A percentile compares a stretch with the other conserved stretches of the same genome.
These are phyloP conservation scores for Elgaria multicarinata DNA, from an alignment of 2,113 vertebrate genomes.

Conservation along the genomic window DNA sequence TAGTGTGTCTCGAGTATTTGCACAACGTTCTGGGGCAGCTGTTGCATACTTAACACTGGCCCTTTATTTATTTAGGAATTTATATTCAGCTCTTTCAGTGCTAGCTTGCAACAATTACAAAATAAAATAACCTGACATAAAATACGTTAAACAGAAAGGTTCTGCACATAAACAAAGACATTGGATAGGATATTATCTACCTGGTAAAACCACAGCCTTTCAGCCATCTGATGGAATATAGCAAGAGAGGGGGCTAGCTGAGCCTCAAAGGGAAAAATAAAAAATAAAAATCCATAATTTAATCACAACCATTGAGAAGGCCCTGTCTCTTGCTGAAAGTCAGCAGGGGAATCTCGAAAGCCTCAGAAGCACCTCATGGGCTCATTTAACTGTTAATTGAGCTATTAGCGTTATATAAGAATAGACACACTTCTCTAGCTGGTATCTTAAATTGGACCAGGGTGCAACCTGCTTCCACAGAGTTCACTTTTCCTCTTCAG, in stretches of 20 bases:
- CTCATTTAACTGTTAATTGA: background rate
- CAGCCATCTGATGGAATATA: background rate
- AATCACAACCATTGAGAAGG: background rate
- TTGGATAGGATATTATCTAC: background rate
- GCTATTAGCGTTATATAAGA: background rate
- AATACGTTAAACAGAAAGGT: too few species aligned
- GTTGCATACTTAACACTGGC: background rate
- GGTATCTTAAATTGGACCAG: background rate
- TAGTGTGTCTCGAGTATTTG: background rate
- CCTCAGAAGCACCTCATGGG: background rate
- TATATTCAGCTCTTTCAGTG: background rate
- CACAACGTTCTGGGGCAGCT: background rate
- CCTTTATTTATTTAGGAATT: background rate
- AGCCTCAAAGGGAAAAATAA: background rate
- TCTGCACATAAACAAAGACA: too few species aligned
- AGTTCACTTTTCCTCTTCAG: background rate
- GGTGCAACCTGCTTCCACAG: background rate
- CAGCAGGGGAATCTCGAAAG: background rate
- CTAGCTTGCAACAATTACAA: background rate
- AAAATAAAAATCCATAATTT: background rate
- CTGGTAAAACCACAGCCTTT: background rate
- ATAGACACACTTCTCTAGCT: background rate
- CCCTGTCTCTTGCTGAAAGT: background rate
- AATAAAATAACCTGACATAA: too few species aligned
- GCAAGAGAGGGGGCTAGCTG: background rate